Percentiles rank a stretch among this genome's conserved stretches.
Evolutionary conservation across 2,113 vertebrate species (phyloP).

Genomic region (Centropus unirufus): DNA sequence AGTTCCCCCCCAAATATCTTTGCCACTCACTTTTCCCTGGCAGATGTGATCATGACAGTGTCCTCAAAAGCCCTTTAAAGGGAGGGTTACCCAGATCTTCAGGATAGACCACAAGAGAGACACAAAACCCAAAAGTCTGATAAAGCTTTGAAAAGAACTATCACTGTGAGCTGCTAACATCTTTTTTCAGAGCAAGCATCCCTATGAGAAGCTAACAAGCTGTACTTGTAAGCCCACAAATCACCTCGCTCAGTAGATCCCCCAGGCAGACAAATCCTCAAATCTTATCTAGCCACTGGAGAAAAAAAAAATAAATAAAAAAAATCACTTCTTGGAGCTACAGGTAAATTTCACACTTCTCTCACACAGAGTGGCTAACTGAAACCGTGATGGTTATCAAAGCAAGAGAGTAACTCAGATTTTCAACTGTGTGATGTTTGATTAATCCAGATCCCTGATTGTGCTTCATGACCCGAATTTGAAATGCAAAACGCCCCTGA

Average conservation of each 20-base stretch:
- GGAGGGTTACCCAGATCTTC: not conserved
- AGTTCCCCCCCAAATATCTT: too few relatives aligned
- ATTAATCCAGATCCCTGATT: not conserved
- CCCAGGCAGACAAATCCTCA: not conserved
- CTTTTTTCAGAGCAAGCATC: not conserved
- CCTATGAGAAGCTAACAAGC: fast-evolving
- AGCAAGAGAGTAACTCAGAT: not conserved
- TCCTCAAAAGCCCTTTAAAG: not conserved
- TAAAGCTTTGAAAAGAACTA: not conserved
- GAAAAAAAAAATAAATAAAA: not conserved
- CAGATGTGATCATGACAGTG: fast-evolving
- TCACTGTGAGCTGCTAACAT: not conserved
- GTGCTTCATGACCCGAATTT: not conserved
- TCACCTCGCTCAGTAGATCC: fast-evolving
- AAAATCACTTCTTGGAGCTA: not conserved
- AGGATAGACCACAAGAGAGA: not conserved
- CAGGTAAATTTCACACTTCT: not conserved
- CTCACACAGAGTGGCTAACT: not conserved
- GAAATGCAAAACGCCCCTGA: fast-evolving
- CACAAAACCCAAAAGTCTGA: not conserved
- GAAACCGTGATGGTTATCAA: not conserved
- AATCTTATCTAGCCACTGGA: too few relatives aligned
- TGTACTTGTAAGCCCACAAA: not conserved
- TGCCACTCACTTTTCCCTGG: not conserved
- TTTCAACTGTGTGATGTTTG: not conserved